Base-by-base conservation (phyloP, 1,140 invertebrate species). In the Drosophila obscura region DNA sequence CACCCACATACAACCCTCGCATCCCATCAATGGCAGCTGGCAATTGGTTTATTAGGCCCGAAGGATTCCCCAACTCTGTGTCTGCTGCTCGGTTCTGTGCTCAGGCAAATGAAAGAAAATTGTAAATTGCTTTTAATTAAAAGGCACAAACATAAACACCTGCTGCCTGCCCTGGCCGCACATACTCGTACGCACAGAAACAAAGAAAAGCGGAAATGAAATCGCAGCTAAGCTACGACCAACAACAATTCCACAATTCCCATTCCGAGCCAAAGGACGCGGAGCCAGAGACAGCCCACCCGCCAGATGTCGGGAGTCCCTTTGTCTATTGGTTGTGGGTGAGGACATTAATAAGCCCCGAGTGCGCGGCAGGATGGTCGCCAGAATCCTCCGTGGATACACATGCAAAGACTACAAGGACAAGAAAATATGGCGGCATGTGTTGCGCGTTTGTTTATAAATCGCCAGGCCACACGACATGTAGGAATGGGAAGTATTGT, bases 61-160 rank as follows among this genome's bases (percentile, higher is more conserved):
- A 75, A 75, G 72, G 72, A 75, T 50, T 59, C 53, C 31, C 44
- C 7, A 66, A 39, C 67, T 35, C 66, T 65, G 50, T 48, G 50
- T 39, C 16, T 26, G 35, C 53, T 43, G 45, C 24, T 46, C 66
- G 31, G 53, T 52, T 49, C 48, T 51, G 48, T 45, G 50, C 13
- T 41, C 62, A 44, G 67, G 59, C 62, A 68, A 85, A 87, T 82
- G 79, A 79, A 88, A 79, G 79, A 87, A 85, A 80, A 87, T 87
- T 87, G 83, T 87, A 87, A 87, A 87, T 87, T 88, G 76, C 84
- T 87, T 87, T 87, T 87, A 87, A 87, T 87, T 87, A 87, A 87
- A 87, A 87, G 84, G 84, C 83, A 88, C 79, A 87, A 88, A 88
- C 83, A 88, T 83, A 88, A 88, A 89, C 83, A 88, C 83, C 83